Evolutionary conservation across 2,797 vertebrate genomes (phyloP).

Genomic region (Peromyscus nudipes): DNA sequence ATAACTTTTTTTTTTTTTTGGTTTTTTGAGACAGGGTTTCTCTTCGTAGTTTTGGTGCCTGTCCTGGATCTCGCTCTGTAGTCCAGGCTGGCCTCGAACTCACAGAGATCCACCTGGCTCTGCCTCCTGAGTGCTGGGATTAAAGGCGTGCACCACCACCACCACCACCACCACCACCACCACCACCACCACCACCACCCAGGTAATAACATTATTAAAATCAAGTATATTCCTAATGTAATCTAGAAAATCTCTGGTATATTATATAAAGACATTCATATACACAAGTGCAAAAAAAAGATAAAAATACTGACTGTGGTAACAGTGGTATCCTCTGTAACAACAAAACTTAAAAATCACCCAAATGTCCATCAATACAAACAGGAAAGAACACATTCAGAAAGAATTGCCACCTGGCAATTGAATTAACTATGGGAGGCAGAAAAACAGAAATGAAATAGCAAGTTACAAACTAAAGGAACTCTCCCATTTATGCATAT

Average conservation of each 20-base stretch:
- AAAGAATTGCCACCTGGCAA: neutral
- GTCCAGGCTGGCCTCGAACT: too few species aligned
- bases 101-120: too few species aligned
- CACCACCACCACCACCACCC: too few species aligned
- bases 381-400: slow-evolving; percentile 32
- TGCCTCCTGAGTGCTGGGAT: too few species aligned
- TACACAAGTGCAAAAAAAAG: neutral
- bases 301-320: neutral
- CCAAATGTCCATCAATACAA: slow-evolving; percentile 2
- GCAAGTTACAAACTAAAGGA: slow-evolving; percentile 47
- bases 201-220: neutral
- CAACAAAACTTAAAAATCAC: slow-evolving; percentile 29
- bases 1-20: neutral
- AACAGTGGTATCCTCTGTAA: neutral
- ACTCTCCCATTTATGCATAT: neutral
- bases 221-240: neutral
- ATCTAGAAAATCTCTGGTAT: slow-evolving; percentile 20
- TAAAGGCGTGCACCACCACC: too few species aligned
- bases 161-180: too few species aligned
- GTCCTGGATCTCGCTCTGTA: too few species aligned
- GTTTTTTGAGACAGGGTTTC: too few species aligned
- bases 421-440: slow-evolving; percentile 32
- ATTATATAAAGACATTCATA: neutral
- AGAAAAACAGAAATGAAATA: slow-evolving; percentile 42
- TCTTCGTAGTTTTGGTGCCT: too few species aligned